A percentile compares a stretch with the other conserved stretches of the same genome.
phyloP scores from a whole-genome alignment of 2,113 vertebrate species.

The Silurus glanis region DNA sequence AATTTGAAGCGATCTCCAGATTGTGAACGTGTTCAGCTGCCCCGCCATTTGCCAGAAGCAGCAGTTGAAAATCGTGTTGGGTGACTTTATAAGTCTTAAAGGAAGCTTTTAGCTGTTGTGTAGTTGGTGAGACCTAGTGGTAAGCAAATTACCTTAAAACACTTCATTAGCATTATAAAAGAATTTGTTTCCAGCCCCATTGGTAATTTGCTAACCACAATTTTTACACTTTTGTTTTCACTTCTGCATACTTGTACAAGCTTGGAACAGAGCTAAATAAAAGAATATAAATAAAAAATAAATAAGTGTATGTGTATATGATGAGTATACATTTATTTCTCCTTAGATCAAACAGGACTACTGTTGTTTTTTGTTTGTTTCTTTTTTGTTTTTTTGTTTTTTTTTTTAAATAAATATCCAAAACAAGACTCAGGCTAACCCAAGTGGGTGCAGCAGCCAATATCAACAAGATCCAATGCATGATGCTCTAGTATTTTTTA shows the following conservation, averaged over 20 bases:
- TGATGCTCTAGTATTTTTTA: neutral
- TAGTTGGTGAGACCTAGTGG: neutral
- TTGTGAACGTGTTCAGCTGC: neutral
- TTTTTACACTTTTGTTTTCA: neutral
- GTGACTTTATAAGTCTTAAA: neutral
- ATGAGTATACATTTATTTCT: neutral
- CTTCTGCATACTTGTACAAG: neutral
- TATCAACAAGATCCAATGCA: neutral
- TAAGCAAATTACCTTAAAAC: neutral
- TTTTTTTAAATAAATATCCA: neutral
- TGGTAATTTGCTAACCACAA: neutral
- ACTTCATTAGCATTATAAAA: neutral
- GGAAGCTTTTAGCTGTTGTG: no score
- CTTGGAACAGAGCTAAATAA: neutral
- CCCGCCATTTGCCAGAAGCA: neutral
- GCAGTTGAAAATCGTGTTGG: neutral
- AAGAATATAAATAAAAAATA: neutral
- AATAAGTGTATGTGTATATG: neutral
- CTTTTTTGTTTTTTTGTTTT: neutral
- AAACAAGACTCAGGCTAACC: neutral
- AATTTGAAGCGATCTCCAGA: neutral
- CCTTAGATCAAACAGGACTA: neutral
- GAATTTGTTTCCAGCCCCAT: neutral
- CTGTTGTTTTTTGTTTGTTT: neutral
- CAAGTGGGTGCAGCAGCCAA: neutral